Evolutionary conservation across 2,113 vertebrate species (phyloP), one percentile per base, ranked within the genome.

Genomic region (Pseudorectes ferrugineus): DNA sequence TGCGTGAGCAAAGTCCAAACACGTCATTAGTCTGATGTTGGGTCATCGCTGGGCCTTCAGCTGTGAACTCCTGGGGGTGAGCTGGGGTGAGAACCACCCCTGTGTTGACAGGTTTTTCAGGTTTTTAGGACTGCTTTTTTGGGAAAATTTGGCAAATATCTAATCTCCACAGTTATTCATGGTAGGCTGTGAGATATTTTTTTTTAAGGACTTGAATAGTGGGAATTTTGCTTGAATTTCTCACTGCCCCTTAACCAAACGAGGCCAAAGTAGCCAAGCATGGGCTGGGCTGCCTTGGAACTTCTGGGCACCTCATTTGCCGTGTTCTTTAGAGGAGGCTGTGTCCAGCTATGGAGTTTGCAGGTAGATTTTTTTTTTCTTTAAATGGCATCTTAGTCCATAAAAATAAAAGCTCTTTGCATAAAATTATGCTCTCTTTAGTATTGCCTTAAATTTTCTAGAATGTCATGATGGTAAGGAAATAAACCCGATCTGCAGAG

Each of bases 101-200:
- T 2, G 0, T 31, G 15, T 16, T 1, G 0, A 3, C 2, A 23
- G 25, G 10, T 8, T 38, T 42, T 36, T 31, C 14, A 20, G 20
- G 20, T 14, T 73, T 83, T 80, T 21, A 49, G 58, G 26, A 3
- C 14, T 35, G 29, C 2, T 18, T 59, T 75, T 43, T 26, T 7
- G 12, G 19, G 23, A 7, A 15, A 26, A 26, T 21, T 19, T 33
- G 40, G 51, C 19, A 51, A 49, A 33, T n/a, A 12, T 9, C 24
- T 55, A 2, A 11, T 31, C 31, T 29, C 6, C 16, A 38, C 58
- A 43, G 9, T 14, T 68, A 3, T 31, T 45, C 6, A 0, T 45
- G 13, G 5, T 63, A 29, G 46, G 10, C 31, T 70, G 7, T 36
- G 70, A 46, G 58, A 1, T 46, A 6, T 6, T 57, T 24, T 35